Conservation (phyloP, 2,113 vertebrate genomes). For the Hydropotes inermis region DNA sequence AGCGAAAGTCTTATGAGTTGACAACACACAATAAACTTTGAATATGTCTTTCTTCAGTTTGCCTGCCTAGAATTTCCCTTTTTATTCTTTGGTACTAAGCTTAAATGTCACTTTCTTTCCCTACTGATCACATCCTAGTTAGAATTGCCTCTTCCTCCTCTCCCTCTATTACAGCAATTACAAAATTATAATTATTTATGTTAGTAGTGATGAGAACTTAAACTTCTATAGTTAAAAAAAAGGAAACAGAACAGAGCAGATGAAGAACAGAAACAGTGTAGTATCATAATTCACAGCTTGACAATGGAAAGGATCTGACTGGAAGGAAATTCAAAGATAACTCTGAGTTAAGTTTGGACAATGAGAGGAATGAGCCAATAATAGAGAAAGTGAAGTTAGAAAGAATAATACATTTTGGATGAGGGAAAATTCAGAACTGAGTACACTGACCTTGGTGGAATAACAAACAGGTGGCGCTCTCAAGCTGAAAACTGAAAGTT, state of each 20-base stretch:
- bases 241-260: not conserved
- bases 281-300: constrained; percentile 19
- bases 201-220: constrained; percentile 16
- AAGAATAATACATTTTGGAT: not conserved
- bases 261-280: not conserved
- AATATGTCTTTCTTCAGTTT: constrained; percentile 1
- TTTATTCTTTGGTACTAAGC: not conserved
- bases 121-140: not conserved
- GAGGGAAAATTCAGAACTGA: constrained; percentile 7
- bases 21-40: not conserved
- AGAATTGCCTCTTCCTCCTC: not conserved
- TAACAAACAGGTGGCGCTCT: not conserved
- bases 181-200: constrained; percentile 42
- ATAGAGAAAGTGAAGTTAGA: not conserved
- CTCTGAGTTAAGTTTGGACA: constrained; percentile 23
- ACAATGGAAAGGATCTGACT: not conserved
- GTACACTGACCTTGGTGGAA: not conserved
- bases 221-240: not conserved
- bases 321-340: constrained; percentile 18
- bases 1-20: not conserved
- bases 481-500: not conserved
- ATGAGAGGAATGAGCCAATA: constrained; percentile 6
- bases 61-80: not conserved
- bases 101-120: constrained; percentile 7
- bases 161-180: not conserved